Percentiles rank a stretch among this genome's conserved stretches.
These are phyloP conservation scores for Mythimna albipuncta DNA, from an alignment of 2,888 invertebrate species.

Conservation along the genomic window DNA sequence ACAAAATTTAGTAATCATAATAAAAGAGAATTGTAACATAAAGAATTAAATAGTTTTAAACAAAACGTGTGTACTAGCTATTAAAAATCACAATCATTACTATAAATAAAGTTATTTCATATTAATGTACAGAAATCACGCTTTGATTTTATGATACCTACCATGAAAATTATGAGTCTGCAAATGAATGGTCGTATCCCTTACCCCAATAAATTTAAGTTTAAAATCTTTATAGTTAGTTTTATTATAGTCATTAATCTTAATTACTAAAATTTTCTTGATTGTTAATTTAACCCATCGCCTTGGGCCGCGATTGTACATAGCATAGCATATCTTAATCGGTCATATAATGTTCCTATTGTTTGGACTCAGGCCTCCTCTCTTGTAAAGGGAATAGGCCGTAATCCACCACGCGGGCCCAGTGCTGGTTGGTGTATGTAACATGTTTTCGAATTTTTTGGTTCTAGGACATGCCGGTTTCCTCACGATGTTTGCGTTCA, in stretches of 20 bases:
- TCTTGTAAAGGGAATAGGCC: no score
- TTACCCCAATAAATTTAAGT: conserved; percentile 24
- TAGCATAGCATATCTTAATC: no score
- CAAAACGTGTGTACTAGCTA: conserved; percentile 41
- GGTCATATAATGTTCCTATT: no score
- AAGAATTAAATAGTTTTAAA: conserved; percentile 19
- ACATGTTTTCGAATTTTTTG: no score
- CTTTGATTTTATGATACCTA: conserved; percentile 45
- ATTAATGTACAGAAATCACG: conserved; percentile 60
- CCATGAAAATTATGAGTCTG: conserved; percentile 31
- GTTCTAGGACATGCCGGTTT: no score
- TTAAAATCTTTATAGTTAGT: conserved; percentile 34
- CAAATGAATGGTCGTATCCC: conserved; percentile 27
- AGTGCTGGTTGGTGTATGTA: no score
- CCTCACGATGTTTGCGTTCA: no score
- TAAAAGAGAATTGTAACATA: background rate
- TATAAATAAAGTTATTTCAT: conserved; percentile 50
- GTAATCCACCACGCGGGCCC: no score
- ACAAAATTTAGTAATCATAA: no score
- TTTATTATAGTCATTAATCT: conserved; percentile 21
- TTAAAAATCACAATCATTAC: conserved; percentile 49
- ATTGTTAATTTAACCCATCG: background rate
- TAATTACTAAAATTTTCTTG: conserved; percentile 12
- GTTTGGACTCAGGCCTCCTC: no score
- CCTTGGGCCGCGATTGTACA: no score